phyloP scores from a whole-genome alignment of 30 jellyfish, hydroid and myxozoan species.

The Hydractinia symbiolongicarpus region DNA sequence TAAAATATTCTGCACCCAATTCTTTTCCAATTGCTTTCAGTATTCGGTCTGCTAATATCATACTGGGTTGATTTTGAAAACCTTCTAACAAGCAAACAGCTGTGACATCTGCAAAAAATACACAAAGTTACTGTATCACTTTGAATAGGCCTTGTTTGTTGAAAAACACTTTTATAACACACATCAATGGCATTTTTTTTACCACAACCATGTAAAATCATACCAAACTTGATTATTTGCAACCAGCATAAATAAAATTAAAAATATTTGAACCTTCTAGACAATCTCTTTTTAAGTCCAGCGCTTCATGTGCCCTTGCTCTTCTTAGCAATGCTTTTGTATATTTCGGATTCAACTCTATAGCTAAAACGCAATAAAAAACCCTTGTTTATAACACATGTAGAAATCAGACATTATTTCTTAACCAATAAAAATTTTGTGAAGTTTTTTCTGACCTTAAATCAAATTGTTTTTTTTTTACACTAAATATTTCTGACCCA shows the following conservation, averaged over 20 bases:
- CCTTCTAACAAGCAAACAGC: slow-evolving; percentile 94
- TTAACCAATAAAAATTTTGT: too few species aligned
- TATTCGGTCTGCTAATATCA: slow-evolving; percentile 77
- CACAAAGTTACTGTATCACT: neutral
- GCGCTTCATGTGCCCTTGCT: slow-evolving; percentile 74
- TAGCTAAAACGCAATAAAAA: slow-evolving; percentile 37
- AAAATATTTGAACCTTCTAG: slow-evolving; percentile 52
- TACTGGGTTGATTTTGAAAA: slow-evolving; percentile 64
- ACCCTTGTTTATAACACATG: neutral
- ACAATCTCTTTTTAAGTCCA: slow-evolving; percentile 55
- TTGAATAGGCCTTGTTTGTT: neutral
- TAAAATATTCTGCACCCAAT: slow-evolving; percentile 63
- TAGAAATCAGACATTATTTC: neutral
- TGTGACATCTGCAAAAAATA: slow-evolving; percentile 64
- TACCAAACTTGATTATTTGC: neutral
- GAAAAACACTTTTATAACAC: neutral
- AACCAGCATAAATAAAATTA: neutral
- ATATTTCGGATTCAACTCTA: slow-evolving; percentile 65
- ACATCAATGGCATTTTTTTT: too few species aligned
- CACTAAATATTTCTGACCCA: neutral
- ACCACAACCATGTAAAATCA: too few species aligned
- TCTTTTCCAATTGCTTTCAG: slow-evolving; percentile 84
- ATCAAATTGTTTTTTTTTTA: neutral
- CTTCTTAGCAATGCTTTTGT: slow-evolving; percentile 82
- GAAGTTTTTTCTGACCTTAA: neutral